Base-by-base conservation (phyloP, 2,797 vertebrate genomes). In the Apodemus agrarius region DNA sequence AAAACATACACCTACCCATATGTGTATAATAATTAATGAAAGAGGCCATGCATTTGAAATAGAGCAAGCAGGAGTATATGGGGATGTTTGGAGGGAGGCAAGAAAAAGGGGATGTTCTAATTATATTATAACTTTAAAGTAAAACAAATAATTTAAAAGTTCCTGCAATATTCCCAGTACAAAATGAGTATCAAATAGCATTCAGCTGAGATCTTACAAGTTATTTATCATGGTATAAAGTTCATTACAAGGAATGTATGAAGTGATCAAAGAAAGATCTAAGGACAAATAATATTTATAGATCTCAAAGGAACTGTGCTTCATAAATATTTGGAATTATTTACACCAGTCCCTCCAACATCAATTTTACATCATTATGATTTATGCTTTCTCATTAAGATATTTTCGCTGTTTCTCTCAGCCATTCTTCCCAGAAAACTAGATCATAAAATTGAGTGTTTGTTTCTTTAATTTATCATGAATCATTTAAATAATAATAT, bases 371-470 rank as follows among this genome's bases (percentile, higher is more conserved):
- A 67, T 16, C 95, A 34, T 79, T 34, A 31, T 79, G 46, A 92
- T 90, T 67, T 89, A 76, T 85, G 81, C 7, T 94, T 97, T 90
- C 63, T 93, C 72, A 86, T 88, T 80, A 91, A 89, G 26, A 43
- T 26, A 29, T 34, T 94, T 96, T 93, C 29, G n/a, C 7, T 11
- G 24, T 22, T 88, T 89, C 24, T 19, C 61, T 84, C 37, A 92
- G 22, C 14, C 69, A 6, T 54, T 76, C 52, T 93, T 81, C 61
- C 1, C 46, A 82, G 74, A 82, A 26, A 21, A 69, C 22, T 6
- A 24, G 19, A 43, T 49, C 49, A 19, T 78, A 80, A 94, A 65
- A 72, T 54, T 46, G 0, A 0, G 59, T 34, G 46, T 26, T 37
- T 19, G 14, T 79, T 89, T 85, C 40, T 86, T 80, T 69, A 78